Evolutionary conservation across 2,888 invertebrate species (phyloP), one percentile per base, ranked within the genome.

Genomic region (Agriopis marginaria): DNA sequence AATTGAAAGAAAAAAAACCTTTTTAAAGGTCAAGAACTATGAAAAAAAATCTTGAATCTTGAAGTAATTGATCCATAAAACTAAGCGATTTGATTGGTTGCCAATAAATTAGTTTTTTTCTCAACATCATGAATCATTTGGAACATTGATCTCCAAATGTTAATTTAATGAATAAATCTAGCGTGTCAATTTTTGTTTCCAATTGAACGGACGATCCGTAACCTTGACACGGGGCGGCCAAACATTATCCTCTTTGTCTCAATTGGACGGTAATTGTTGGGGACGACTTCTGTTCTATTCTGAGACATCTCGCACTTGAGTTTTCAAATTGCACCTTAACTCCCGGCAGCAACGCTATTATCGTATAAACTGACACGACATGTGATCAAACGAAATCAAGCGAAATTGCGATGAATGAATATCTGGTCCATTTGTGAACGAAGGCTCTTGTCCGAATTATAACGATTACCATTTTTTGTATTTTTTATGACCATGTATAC

Each of bases 211-310:
- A 86, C 88, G 85, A 86, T 83, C 77, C 17, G 56, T 70, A 63
- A 83, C 92, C 93, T 92, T 92, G 92, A 92, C 91, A 91, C 86
- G 85, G 32, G 32, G 86, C 86, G 84, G 86, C 90, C 91, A 88
- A 92, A 70, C 70, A 66, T 70, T 93, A 93, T 94, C 93, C 93
- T 94, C 63, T 90, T 92, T 91, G 92, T 90, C 87, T 92, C 93
- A 93, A 93, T 93, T 94, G 93, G 77, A 79, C 86, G 77, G 92
- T 92, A 94, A 94, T 94, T 92, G 93, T 79, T 85, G 86, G 82
- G 84, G 89, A 86, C 90, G 86, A 86, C 87, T 90, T 87, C 84
- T 77, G 84, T 86, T 89, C 93, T 93, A 93, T 93, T 92, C 90
- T 90, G 79, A 89, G 92, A 89, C 91, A 91, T 90, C 92, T 93